Base-by-base conservation (phyloP, 2,113 vertebrate genomes). In the Misgurnus anguillicaudatus region DNA sequence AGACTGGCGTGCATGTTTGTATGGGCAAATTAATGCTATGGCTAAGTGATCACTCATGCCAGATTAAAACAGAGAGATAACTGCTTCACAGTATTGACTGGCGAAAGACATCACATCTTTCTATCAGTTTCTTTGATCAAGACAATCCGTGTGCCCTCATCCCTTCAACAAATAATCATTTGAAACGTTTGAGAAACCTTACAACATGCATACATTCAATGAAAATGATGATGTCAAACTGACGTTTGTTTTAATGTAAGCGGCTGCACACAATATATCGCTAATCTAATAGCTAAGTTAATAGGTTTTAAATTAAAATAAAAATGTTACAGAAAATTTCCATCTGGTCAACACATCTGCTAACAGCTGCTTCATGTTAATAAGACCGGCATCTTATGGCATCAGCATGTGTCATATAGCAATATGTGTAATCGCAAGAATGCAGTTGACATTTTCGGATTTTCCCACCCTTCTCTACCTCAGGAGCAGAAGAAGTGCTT, bases 401-500 rank as follows among this genome's bases (percentile, higher is more conserved):
- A 67, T 60, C 51, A 51, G 45, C 51, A 21, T 21, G 38, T 53
- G 39, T 51, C 53, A 62, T 57, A 47, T 38, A 79, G 58, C 62
- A 72, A 58, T 48, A 24, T 42, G 19, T 47, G 7, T 36, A 17
- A 5, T 55, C 48, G 57, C 76, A 80, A 67, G 65, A 82, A 80
- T 73, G 36, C 61, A 57, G 65, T 64, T 87, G 61, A 83, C 80
- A 69, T 83, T 75, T 81, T 83, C 42, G 75, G 60, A 38, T 39
- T 68, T 77, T 47, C 53, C 51, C 62, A 45, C 57, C 39, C 57
- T 39, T 65, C 24, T 57, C 19, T 21, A 61, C 64, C 81, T 81
- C 88, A 99, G 98, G 98, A 99, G 87, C 96, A 98, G 91, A 99
- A 98, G 90, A 99, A 99, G 82, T 99, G 98, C 90, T 99, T 99